Base-by-base conservation (phyloP, 1,140 invertebrate species). In the Sinonovacula constricta region DNA sequence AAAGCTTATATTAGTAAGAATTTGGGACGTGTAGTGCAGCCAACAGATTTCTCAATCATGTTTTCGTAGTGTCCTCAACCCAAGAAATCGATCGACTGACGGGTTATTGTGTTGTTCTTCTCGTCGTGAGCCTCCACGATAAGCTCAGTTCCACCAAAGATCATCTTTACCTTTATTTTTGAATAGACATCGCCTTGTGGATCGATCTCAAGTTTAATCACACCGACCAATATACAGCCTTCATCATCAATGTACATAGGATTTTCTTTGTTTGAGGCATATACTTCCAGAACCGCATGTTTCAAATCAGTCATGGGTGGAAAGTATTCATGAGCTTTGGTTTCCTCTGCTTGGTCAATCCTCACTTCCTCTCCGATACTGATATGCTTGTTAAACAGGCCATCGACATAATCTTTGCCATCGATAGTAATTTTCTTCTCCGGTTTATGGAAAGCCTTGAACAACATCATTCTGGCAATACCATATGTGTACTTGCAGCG, bases 111-210 rank as follows among this genome's bases (percentile, higher is more conserved):
- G 4, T 33, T 33, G 3, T 30, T 60, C 3, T 30, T 10, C 36
- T 60, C 36, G 22, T 69, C 66, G 31, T 3, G 14, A 33, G 30
- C 51, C 26, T 56, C 7, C 22, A 69, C 30, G 0, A 15, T 22
- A 15, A 69, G 39, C n/a, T 69, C 66, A 30, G 66, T 69, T 22
- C 30, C 66, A 56, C 66, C 66, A 56, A 69, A 69, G 3, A 69
- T 53, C 14, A 69, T 28, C n/a, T 31, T 56, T 1, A 34, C 39
- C 30, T 18, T 26, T 0, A 69, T 7, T 56, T 24, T 26, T 56
- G 39, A 26, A 24, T 22, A 24, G 0, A 49, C 34, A 26, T 51
- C 66, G 26, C 1, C 39, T 10, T 24, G 10, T 15, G 45, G 45
- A 33, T 69, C 66, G 4, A 69, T 28, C 22, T 51, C 39, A 15